phyloP scores from a whole-genome alignment of 2,888 invertebrate species.

The Synanthedon myopaeformis region DNA sequence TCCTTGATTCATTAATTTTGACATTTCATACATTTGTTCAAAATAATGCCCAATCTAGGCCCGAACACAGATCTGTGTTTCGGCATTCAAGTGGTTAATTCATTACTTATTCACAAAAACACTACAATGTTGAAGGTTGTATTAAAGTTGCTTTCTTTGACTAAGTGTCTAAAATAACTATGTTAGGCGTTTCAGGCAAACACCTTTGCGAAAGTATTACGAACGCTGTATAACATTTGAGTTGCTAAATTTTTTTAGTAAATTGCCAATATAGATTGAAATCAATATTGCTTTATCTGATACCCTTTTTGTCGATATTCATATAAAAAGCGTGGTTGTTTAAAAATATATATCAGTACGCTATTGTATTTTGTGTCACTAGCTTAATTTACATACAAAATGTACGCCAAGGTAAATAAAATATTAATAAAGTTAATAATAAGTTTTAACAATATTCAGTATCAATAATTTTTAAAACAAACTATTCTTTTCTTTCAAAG shows the following conservation, averaged over 20 bases:
- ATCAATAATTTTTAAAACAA: no score
- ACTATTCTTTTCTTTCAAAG: no score
- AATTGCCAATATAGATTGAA: constrained; percentile 36
- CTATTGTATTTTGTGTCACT: constrained; percentile 25
- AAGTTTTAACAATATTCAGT: no score
- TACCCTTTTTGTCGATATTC: constrained; percentile 35
- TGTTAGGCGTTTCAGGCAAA: constrained; percentile 7
- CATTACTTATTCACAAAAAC: no score
- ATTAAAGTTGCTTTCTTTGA: neutral
- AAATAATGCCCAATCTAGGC: no score
- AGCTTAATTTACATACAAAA: constrained; percentile 26
- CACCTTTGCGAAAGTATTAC: constrained; percentile 12
- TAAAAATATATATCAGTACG: constrained; percentile 43
- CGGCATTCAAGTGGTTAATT: no score
- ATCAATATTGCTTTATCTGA: constrained; percentile 54
- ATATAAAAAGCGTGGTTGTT: constrained; percentile 48
- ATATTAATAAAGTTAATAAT: no score
- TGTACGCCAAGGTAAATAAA: constrained; percentile 48
- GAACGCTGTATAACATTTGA: constrained; percentile 9
- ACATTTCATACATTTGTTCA: no score
- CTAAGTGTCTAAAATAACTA: neutral
- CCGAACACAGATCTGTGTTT: no score
- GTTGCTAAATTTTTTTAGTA: neutral
- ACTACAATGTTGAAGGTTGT: no score
- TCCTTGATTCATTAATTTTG: no score